Conservation (phyloP, 2,797 vertebrate genomes). For the Mus caroli region DNA sequence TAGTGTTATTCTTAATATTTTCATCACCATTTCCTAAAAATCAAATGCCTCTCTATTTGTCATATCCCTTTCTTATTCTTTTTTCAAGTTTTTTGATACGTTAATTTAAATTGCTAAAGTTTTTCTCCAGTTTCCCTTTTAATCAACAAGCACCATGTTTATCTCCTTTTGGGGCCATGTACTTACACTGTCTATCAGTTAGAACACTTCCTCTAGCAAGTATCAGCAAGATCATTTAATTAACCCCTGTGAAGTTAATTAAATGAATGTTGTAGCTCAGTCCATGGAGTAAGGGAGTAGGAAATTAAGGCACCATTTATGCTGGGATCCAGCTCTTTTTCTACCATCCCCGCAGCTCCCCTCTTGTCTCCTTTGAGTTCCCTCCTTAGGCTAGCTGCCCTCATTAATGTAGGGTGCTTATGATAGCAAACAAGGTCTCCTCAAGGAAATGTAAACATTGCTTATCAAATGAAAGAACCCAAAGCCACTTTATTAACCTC, state of each 20-base stretch:
- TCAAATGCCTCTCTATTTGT: background rate
- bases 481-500: slow-evolving; percentile 39
- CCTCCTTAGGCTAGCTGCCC: background rate
- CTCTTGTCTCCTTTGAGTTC: background rate
- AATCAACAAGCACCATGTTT: background rate
- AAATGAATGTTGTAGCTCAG: background rate
- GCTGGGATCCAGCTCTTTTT: background rate
- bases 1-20: background rate
- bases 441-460: background rate
- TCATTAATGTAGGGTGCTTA: background rate
- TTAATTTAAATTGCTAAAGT: background rate
- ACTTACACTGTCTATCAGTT: background rate
- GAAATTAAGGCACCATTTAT: background rate
- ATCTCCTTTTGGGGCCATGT: background rate
- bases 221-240: slow-evolving; percentile 12
- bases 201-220: background rate
- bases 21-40: background rate
- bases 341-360: background rate
- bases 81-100: background rate
- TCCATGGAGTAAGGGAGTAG: background rate
- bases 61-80: background rate
- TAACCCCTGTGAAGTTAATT: slow-evolving; percentile 31
- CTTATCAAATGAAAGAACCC: background rate
- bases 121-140: background rate
- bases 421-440: background rate